Base-by-base conservation (phyloP, 2,888 invertebrate genomes). In the Apodemia zela region DNA sequence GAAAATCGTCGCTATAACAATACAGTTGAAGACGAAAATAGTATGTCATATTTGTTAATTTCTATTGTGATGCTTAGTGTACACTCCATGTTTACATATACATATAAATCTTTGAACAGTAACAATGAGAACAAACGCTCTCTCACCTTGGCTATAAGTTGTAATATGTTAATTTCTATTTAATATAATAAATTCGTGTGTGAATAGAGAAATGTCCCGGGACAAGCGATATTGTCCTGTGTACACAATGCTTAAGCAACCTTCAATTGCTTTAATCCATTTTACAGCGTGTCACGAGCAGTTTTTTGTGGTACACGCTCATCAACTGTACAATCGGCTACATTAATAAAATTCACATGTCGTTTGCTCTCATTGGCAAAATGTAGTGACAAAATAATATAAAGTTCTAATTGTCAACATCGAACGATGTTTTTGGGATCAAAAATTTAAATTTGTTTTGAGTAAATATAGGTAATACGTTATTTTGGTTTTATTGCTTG, bases 151-250 rank as follows among this genome's bases (percentile, higher is more conserved):
- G 72, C 84, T 82, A 82, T 71, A 71, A 69, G 66, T 71, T 69
- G 73, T 87, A 85, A 86, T 88, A 90, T 89, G 88, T 88, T 90
- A 90, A 90, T 89, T 88, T 85, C 84, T 84, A 85, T 88, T 89
- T 87, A 86, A 89, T 89, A 80, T 85, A 84, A 87, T 86, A 85
- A 84, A 83, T 87, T 84, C 78, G 77, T 74, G 70, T 73, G 71
- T 76, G 79, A 78, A 79, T 82, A 78, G 80, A 74, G 76, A 78
- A 79, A 80, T 79, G 80, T 73, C 76, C 75, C 75, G 71, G 75
- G 71, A 73, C 73, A 75, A 74, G 69, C 64, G 72, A 69, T 69
- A 74, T 77, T 77, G 75, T 77, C 71, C 72, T 69, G 61, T 54
- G 62, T 69, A 68, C 69, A 74, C 76, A 74, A 76, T 70, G 75